A percentile compares a stretch with the other conserved stretches of the same genome.
Evolutionary conservation across 2,888 invertebrate species (phyloP).

Genomic region (Anticlea derivata): DNA sequence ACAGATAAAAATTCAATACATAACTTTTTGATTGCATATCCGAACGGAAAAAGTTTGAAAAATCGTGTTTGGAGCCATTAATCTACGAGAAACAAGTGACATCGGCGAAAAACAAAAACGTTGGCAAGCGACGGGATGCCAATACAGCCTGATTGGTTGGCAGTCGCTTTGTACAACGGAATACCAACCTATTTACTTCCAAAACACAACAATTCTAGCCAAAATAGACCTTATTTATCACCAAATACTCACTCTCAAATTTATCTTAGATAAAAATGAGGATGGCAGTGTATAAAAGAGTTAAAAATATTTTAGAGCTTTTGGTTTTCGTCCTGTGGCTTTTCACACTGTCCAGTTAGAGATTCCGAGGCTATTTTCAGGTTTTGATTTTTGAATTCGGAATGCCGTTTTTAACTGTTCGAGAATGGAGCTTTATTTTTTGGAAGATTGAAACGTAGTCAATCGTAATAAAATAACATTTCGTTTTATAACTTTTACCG

Average conservation of each 20-base stretch:
- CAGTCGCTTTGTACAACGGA: constrained; percentile 34
- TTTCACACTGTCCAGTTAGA: constrained; percentile 17
- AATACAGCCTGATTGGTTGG: constrained; percentile 49
- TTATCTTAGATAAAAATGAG: not conserved
- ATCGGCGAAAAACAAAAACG: constrained; percentile 30
- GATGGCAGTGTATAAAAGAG: constrained; percentile 4
- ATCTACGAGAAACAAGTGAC: constrained; percentile 36
- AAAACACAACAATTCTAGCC: not conserved
- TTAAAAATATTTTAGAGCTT: constrained; percentile 18
- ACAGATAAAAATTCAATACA: constrained; percentile 32
- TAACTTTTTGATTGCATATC: constrained; percentile 34
- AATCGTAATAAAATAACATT: no score
- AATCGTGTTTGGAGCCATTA: constrained; percentile 31
- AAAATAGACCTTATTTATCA: constrained; percentile 6
- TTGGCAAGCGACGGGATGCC: constrained; percentile 35
- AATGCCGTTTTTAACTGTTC: not conserved
- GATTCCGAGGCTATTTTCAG: constrained; percentile 21
- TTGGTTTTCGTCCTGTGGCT: constrained; percentile 16
- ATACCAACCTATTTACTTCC: constrained; percentile 21
- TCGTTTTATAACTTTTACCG: no score
- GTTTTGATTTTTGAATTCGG: constrained; percentile 13
- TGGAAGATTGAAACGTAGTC: no score
- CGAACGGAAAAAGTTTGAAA: constrained; percentile 29
- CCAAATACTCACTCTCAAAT: not conserved
- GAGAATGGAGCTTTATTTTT: not conserved